Evolutionary conservation across 2,888 invertebrate species (phyloP).

Genomic region (Operophtera brumata): DNA sequence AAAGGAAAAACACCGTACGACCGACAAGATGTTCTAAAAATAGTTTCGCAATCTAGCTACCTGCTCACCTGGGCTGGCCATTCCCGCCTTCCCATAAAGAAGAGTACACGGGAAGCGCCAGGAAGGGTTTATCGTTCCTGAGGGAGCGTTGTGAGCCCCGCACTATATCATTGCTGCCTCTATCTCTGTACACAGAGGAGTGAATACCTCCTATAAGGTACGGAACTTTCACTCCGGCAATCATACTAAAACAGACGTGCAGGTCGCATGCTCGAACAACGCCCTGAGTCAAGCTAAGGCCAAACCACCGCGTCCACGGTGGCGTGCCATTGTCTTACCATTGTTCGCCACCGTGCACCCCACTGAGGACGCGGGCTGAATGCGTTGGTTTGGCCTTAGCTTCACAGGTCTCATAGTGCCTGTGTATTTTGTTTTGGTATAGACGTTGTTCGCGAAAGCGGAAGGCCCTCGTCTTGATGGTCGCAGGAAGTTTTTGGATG

Average conservation of each 20-base stretch:
- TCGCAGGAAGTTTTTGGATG: too few relatives aligned
- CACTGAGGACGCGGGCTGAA: too few relatives aligned
- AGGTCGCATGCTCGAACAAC: not conserved
- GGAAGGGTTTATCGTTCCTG: conserved; percentile 79
- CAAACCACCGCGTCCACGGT: too few relatives aligned
- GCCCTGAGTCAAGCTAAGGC: not conserved
- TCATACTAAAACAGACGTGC: not conserved
- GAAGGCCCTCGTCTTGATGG: too few relatives aligned
- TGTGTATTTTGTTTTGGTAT: too few relatives aligned
- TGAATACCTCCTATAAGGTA: not conserved
- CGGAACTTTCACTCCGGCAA: conserved; percentile 6
- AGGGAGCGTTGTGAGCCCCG: conserved; percentile 74
- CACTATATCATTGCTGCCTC: conserved; percentile 79
- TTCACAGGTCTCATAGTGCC: too few relatives aligned
- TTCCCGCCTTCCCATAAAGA: conserved; percentile 80
- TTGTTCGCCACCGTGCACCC: too few relatives aligned
- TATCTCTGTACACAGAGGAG: conserved; percentile 54
- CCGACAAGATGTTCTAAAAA: conserved; percentile 79
- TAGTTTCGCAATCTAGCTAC: conserved; percentile 78
- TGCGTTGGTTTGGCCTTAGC: too few relatives aligned
- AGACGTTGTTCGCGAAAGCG: too few relatives aligned
- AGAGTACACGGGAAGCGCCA: conserved; percentile 76
- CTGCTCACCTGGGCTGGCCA: conserved; percentile 78
- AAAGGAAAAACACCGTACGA: conserved; percentile 77
- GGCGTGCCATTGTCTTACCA: too few relatives aligned